Conservation (phyloP, 1,140 invertebrate genomes). For the Danaus plexippus region DNA sequence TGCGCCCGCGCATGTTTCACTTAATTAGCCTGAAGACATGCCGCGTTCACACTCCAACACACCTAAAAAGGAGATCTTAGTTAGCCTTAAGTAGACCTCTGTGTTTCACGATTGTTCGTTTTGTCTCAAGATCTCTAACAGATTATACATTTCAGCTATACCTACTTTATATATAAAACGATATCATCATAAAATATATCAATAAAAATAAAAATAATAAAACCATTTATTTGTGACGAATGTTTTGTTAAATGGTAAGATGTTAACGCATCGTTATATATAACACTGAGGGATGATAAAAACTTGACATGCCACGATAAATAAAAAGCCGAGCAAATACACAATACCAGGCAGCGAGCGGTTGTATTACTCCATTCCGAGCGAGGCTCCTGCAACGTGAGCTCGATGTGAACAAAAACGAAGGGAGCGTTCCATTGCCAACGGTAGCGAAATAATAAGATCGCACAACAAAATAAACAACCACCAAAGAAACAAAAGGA, state of each 20-base stretch:
- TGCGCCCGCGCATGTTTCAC: conserved; percentile 57
- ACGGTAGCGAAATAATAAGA: conserved; percentile 71
- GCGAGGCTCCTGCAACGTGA: conserved; percentile 35
- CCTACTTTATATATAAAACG: too few relatives aligned
- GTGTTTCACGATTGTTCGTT: conserved; percentile 36
- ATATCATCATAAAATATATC: too few relatives aligned
- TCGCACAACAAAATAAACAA: conserved; percentile 69
- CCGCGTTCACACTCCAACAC: conserved; percentile 47
- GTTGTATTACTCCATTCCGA: conserved; percentile 64
- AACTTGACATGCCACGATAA: conserved; percentile 42
- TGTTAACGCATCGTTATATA: conserved; percentile 30
- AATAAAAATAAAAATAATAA: too few relatives aligned
- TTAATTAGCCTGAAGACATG: conserved; percentile 61
- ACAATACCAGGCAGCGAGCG: conserved; percentile 52
- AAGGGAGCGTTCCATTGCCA: conserved; percentile 47
- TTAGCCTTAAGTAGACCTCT: conserved; percentile 50
- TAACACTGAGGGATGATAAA: conserved; percentile 37
- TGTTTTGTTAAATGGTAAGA: too few relatives aligned
- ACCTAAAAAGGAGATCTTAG: conserved; percentile 61
- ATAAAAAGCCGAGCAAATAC: conserved; percentile 51
- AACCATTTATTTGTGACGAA: too few relatives aligned
- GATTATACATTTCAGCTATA: conserved; percentile 14
- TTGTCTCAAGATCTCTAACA: conserved; percentile 23
- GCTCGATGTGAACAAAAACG: conserved; percentile 60
- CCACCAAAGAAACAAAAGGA: conserved; percentile 64